phyloP scores from a whole-genome alignment of 2,888 invertebrate genomes.

The Drosophila trichaetosa region DNA sequence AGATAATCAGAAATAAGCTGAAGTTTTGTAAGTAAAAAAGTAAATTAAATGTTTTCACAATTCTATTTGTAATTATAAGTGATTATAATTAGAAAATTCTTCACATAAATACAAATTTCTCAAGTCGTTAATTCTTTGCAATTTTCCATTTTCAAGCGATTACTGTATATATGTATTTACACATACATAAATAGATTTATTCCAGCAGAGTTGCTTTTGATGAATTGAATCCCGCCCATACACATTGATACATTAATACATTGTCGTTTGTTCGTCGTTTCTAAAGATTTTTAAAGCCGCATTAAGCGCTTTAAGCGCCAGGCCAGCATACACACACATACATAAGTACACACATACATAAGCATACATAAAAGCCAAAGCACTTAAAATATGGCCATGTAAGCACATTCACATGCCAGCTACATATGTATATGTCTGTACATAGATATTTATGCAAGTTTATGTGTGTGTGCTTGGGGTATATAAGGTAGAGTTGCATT shows the following conservation, averaged over 20 bases:
- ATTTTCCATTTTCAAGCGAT: constrained; percentile 5
- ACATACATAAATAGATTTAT: background rate
- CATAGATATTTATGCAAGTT: background rate
- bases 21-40: background rate
- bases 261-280: constrained; percentile 12
- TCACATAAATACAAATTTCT: background rate
- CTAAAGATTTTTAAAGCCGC: constrained; percentile 71
- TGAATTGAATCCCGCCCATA: constrained; percentile 54
- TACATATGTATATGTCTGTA: background rate
- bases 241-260: constrained; percentile 1
- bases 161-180: background rate
- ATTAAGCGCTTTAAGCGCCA: constrained; percentile 74
- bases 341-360: background rate
- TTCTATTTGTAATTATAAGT: background rate
- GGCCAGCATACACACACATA: background rate
- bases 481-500: constrained; percentile 46
- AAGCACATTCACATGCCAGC: constrained; percentile 38
- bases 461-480: constrained; percentile 2
- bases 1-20: background rate
- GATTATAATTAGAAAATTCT: background rate
- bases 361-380: constrained; percentile 30
- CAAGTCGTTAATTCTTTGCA: background rate
- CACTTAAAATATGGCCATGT: constrained; percentile 75
- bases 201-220: constrained; percentile 32
- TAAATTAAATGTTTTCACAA: background rate